Percentiles rank a stretch among this genome's conserved stretches.
Evolutionary conservation across 2,797 vertebrate genomes (phyloP).

Genomic region (Melopsittacus undulatus): DNA sequence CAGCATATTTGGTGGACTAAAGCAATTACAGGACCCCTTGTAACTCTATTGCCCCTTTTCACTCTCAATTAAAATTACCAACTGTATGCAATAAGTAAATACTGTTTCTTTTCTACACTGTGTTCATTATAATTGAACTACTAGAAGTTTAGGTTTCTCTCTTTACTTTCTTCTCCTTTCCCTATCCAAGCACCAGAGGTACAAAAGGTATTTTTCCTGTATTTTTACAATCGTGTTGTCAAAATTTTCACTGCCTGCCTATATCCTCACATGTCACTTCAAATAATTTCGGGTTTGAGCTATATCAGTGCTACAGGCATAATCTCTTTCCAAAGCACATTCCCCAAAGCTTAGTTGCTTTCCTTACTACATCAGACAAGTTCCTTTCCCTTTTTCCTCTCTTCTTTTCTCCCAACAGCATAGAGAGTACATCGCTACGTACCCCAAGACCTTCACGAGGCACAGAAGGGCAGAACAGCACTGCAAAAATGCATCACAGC

Average conservation of each 20-base stretch:
- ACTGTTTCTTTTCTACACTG: neutral
- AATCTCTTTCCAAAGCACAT: neutral
- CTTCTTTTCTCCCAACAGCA: neutral
- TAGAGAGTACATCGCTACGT: accelerated
- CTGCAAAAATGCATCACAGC: neutral
- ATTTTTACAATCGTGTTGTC: neutral
- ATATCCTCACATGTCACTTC: neutral
- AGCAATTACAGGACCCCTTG: neutral
- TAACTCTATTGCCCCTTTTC: neutral
- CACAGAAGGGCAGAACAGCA: accelerated
- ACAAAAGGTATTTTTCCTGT: neutral
- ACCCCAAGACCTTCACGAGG: neutral
- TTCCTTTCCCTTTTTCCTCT: neutral
- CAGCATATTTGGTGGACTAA: neutral
- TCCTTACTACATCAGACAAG: neutral
- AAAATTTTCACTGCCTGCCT: neutral
- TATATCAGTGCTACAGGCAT: neutral
- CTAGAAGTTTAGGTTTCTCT: neutral
- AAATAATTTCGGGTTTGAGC: neutral
- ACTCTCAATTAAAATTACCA: neutral
- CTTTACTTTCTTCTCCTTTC: neutral
- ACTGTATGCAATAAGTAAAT: neutral
- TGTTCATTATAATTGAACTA: neutral
- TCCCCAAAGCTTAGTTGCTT: neutral
- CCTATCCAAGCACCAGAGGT: neutral